A percentile compares a stretch with the other conserved stretches of the same genome.
phyloP scores from a whole-genome alignment of 2,888 invertebrate species.

The Chalcis sispes region DNA sequence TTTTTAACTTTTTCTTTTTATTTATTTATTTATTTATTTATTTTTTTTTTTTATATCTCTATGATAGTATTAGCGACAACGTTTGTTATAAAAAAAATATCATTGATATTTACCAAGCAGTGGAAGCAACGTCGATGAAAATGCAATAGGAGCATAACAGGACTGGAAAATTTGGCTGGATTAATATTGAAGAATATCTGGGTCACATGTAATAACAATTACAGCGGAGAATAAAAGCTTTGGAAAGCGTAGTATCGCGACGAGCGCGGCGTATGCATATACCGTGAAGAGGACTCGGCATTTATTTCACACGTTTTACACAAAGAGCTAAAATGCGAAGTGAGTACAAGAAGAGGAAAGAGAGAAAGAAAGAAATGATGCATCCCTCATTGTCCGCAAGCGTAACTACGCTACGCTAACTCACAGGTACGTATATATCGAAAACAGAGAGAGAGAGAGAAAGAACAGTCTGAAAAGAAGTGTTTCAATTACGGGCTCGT shows the following conservation, averaged over 20 bases:
- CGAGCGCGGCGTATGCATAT: background rate
- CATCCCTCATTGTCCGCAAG: background rate
- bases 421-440: constrained; percentile 1
- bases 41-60: too few relatives aligned
- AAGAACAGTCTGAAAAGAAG: too few relatives aligned
- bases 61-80: too few relatives aligned
- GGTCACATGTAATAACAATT: constrained; percentile 18
- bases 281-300: background rate
- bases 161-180: background rate
- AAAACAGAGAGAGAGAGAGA: too few relatives aligned
- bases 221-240: constrained; percentile 3
- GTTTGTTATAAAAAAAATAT: too few relatives aligned
- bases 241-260: background rate
- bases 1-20: too few relatives aligned
- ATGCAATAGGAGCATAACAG: too few relatives aligned
- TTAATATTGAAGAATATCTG: constrained; percentile 3
- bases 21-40: too few relatives aligned
- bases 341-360: background rate
- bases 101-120: too few relatives aligned
- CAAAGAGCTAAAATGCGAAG: too few relatives aligned
- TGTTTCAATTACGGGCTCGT: constrained; percentile 42
- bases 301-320: constrained; percentile 16
- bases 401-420: too few relatives aligned
- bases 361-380: background rate
- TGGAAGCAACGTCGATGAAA: background rate